Evolutionary conservation across 2,113 vertebrate species (phyloP), one percentile per base, ranked within the genome.

Genomic region (Caranx ignobilis): DNA sequence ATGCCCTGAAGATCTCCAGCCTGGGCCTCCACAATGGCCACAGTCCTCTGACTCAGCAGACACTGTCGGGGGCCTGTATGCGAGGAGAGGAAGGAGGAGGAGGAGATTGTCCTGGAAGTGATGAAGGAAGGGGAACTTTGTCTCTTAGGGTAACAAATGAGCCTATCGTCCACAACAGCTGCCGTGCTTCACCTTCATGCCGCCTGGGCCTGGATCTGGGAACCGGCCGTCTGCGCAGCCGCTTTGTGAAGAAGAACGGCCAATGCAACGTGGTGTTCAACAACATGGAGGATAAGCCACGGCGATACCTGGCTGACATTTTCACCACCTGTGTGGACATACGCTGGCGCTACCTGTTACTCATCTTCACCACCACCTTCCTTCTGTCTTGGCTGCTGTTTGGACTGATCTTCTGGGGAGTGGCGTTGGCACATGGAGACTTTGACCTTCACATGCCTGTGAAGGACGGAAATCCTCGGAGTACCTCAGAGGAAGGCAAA

Each of bases 251-350:
- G 93, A 99, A 99, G 94, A 98, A 97, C 0, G 97, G 97, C 55
- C 97, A 98, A 77, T 99, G 97, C 93, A 99, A 99, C 0, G 96
- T 99, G 12, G 96, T 97, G 72, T 99, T 98, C 82, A 96, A 96
- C 92, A 99, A 98, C 93, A 95, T 99, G 92, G 97, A 97, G 92
- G 97, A 97, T 92, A 99, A 99, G 84, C 96, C 96, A 0, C 94
- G 96, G 69, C 96, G 97, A 78, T 99, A 99, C 94, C 95, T 98
- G 94, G 97, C 97, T 0, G 97, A 98, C 83, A 98, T 99, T 89
- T 99, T 99, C 93, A 98, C 97, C 77, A 99, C 97, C 15, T 99
- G 97, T 10, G 97, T 99, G 93, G 97, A 99, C 95, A 98, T 96
- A 0, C 97, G 97, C 87, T 99, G 97, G 97, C 93, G 97, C 45